These are phyloP conservation scores for Crematogaster levior DNA, from an alignment of 2,888 invertebrate species.

Conservation along the genomic window DNA sequence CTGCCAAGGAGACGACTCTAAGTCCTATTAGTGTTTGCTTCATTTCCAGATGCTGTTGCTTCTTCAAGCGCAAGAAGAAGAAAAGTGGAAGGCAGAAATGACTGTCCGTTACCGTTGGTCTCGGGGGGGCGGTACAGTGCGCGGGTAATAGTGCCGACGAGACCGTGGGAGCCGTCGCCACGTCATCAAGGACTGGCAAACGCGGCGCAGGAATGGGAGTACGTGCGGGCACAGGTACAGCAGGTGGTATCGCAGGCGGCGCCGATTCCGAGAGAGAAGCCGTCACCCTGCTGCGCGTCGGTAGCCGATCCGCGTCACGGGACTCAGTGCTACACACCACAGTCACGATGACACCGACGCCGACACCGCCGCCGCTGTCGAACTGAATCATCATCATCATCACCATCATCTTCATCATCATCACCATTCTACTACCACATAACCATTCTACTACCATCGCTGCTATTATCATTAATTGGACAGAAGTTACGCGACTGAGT, in stretches of 20 bases:
- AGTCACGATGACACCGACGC: slow-evolving; percentile 81
- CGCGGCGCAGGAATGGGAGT: slow-evolving; percentile 4
- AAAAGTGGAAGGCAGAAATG: slow-evolving; percentile 96
- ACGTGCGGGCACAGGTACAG: slow-evolving; percentile 28
- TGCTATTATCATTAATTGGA: slow-evolving; percentile 39
- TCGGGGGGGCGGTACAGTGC: slow-evolving; percentile 86
- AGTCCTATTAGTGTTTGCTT: slow-evolving; percentile 86
- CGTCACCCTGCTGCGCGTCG: slow-evolving; percentile 88
- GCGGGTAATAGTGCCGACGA: slow-evolving; percentile 80
- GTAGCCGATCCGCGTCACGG: slow-evolving; percentile 89
- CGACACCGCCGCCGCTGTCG: slow-evolving; percentile 81
- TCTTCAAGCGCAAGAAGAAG: slow-evolving; percentile 99
- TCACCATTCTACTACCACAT: slow-evolving; percentile 30
- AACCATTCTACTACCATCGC: slow-evolving; percentile 28
- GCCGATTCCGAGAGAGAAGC: slow-evolving; percentile 86
- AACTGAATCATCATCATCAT: slow-evolving; percentile 74
- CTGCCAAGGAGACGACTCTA: slow-evolving; percentile 81
- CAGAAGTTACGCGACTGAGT: slow-evolving; percentile 16
- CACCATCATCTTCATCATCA: background rate
- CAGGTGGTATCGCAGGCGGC: slow-evolving; percentile 28
- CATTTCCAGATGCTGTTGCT: slow-evolving; percentile 97
- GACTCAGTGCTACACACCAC: slow-evolving; percentile 87
- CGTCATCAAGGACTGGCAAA: slow-evolving; percentile 47
- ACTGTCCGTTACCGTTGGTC: slow-evolving; percentile 91
- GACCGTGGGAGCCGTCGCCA: slow-evolving; percentile 43